Conservation (phyloP, 2,113 vertebrate species). For the Smithornis capensis region DNA sequence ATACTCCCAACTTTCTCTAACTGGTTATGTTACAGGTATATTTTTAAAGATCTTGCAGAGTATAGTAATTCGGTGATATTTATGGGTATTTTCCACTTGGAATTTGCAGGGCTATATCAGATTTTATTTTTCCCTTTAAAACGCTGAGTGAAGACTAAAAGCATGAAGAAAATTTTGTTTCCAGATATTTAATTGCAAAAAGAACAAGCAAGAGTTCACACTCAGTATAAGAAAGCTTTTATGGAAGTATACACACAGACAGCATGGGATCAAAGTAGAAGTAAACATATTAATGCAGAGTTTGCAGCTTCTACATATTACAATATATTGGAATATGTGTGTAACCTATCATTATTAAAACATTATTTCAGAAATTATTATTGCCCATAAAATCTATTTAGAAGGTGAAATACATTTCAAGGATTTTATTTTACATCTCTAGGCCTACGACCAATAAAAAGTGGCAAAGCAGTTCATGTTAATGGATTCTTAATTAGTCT, state of each 20-base stretch:
- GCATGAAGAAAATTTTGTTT: not conserved
- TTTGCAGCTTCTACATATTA: not conserved
- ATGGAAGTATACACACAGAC: not conserved
- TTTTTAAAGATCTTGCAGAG: not conserved
- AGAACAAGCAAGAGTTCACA: not conserved
- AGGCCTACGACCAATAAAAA: slow-evolving; percentile 12
- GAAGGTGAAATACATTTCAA: slow-evolving; percentile 2
- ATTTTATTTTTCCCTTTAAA: not conserved
- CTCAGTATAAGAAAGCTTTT: not conserved
- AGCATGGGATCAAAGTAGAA: not conserved
- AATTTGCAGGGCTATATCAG: not conserved
- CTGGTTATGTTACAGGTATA: not conserved
- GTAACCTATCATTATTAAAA: not conserved
- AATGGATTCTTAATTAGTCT: slow-evolving; percentile 43
- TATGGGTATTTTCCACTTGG: not conserved
- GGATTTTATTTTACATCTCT: not conserved
- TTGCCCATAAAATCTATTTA: not conserved
- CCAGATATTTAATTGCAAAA: not conserved
- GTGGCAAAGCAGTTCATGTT: not conserved
- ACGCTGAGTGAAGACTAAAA: not conserved
- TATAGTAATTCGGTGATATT: not conserved
- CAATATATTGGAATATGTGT: not conserved
- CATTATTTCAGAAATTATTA: not conserved
- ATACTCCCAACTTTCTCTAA: not conserved
- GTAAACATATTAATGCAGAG: not conserved